phyloP scores from a whole-genome alignment of 2,888 invertebrate species.

The Cephus pulcher region DNA sequence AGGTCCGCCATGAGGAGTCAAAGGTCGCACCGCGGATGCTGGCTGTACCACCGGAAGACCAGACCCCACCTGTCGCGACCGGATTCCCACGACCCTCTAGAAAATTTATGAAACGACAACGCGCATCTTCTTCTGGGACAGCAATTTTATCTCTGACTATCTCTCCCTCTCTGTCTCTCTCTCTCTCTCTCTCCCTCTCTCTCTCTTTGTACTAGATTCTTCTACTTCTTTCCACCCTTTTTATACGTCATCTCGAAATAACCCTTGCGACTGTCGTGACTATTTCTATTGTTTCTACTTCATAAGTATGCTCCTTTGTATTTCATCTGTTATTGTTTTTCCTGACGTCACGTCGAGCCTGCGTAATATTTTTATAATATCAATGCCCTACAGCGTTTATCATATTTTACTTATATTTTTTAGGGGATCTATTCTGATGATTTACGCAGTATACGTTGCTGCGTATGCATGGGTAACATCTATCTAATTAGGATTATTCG shows the following conservation, averaged over 20 bases:
- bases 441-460: not conserved
- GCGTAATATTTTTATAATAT: not conserved
- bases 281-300: not conserved
- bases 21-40: not conserved
- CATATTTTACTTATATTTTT: not conserved
- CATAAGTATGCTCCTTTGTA: not conserved
- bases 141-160: not conserved
- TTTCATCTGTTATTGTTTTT: not conserved
- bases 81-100: slow-evolving; percentile 25
- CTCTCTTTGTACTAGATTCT: not conserved
- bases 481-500: not conserved
- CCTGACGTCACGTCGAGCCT: not conserved
- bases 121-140: not conserved
- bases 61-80: not conserved
- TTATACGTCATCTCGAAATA: not conserved
- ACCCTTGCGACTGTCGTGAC: not conserved
- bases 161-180: not conserved
- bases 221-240: not conserved
- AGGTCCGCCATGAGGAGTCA: not conserved
- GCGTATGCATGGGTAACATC: not conserved
- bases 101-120: slow-evolving; percentile 38
- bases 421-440: not conserved
- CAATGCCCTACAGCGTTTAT: not conserved
- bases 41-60: slow-evolving; percentile 14
- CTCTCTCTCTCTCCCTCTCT: too few relatives aligned